Base-by-base conservation (phyloP, 2,113 vertebrate genomes). In the Aleadryas rufinucha region DNA sequence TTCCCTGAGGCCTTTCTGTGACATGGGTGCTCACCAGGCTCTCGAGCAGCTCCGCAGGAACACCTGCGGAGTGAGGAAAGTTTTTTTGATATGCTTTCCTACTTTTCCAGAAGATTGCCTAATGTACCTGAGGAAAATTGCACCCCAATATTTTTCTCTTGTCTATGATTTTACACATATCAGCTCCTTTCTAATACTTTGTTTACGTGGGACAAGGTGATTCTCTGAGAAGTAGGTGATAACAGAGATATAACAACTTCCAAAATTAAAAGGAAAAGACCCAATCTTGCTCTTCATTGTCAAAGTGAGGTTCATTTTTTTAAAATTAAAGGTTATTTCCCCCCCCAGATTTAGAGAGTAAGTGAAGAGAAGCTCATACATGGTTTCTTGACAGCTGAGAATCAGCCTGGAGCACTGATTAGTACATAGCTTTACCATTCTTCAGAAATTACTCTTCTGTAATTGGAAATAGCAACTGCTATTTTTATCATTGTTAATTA, bases 11-110 rank as follows among this genome's bases (percentile, higher is more conserved):
- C 37, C 3, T 5, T 50, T 84, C 37, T 39, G 31, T 12, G 1
- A 2, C 7, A 4, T 37, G 23, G 42, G 22, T 81, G 59, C 45
- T 89, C 41, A 42, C 23, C n/a, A 21, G 47, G 57, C 16, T 30
- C 56, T 60, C 0, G 0, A 24, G n/a, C 0, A 0, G 9, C 45
- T 49, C 27, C 1, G 2, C 24, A n/a, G 30, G 14, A 31, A 5
- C n/a, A 53, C 31, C 39, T 3, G 0, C 0, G 1, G 33, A 4
- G 5, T 52, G 24, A 27, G 16, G 11, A 54, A 79, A 42, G 44
- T 10, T 30, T 83, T 83, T 54, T 42, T 26, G 7, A 41, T 79
- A 11, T 1, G 4, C 5, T 77, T 93, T 61, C n/a, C 35, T n/a
- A 4, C 28, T 94, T 79, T 72, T 54, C 24, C 63, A 84, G n/a